Evolutionary conservation across 1,140 invertebrate species (phyloP).

Genomic region (Calliopsis andreniformis): DNA sequence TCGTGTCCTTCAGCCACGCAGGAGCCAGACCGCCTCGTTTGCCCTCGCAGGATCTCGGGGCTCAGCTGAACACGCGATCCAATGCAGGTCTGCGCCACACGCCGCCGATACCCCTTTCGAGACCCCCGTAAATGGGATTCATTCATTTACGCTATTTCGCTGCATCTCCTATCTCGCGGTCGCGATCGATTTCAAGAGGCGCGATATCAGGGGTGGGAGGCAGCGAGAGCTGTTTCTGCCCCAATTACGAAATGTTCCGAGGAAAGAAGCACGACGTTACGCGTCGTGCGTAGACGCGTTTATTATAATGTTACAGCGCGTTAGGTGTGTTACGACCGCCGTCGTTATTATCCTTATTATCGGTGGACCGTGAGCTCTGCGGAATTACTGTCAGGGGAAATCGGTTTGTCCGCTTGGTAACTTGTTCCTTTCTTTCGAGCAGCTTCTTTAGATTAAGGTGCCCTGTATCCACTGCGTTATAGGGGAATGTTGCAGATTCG

Average conservation of each 20-base stretch:
- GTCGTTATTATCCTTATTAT: slow-evolving; percentile 37
- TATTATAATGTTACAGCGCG: slow-evolving; percentile 46
- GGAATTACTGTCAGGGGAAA: slow-evolving; percentile 24
- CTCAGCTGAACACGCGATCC: slow-evolving; percentile 55
- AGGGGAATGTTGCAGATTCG: no score
- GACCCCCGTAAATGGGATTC: slow-evolving; percentile 34
- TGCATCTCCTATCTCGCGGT: slow-evolving; percentile 21
- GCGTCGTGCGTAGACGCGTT: slow-evolving; percentile 41
- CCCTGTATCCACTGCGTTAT: no score
- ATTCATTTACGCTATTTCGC: slow-evolving; percentile 26
- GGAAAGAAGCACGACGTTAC: slow-evolving; percentile 43
- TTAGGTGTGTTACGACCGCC: slow-evolving; percentile 38
- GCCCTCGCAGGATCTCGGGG: slow-evolving; percentile 52
- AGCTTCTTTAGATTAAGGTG: no score
- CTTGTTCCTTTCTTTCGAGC: background rate
- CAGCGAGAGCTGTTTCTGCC: slow-evolving; percentile 23
- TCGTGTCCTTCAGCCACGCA: slow-evolving; percentile 64
- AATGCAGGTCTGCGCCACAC: slow-evolving; percentile 39
- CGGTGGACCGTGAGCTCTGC: slow-evolving; percentile 29
- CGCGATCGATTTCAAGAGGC: slow-evolving; percentile 24
- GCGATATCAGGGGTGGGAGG: background rate
- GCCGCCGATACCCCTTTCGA: slow-evolving; percentile 40
- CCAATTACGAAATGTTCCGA: slow-evolving; percentile 49
- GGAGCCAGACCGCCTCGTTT: slow-evolving; percentile 41
- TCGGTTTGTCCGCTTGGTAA: background rate